Percentiles rank a stretch among this genome's conserved stretches.
Conservation (phyloP, 1,140 invertebrate genomes). For the Lasioglossum baleicum region DNA sequence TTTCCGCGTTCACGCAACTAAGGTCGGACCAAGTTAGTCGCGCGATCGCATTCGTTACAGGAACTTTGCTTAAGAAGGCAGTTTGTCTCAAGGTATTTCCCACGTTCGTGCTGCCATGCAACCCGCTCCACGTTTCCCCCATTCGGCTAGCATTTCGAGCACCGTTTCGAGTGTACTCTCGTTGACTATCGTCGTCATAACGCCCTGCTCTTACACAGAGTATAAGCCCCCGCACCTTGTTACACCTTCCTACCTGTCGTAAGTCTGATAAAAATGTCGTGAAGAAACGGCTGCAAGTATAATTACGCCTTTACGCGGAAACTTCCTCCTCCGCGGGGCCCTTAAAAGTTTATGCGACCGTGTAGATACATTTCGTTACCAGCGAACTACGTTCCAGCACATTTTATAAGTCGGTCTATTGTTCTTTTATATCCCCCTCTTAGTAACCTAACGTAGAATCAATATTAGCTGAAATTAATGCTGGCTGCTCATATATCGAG, state of each 20-base stretch:
- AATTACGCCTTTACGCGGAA: background rate
- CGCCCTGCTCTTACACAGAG: background rate
- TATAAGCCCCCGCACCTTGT: background rate
- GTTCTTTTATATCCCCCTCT: background rate
- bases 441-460: background rate
- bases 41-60: constrained; percentile 65
- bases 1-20: constrained; percentile 5
- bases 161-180: background rate
- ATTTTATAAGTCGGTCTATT: background rate
- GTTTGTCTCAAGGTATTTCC: constrained; percentile 57
- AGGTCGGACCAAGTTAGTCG: constrained; percentile 39
- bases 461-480: too few species aligned
- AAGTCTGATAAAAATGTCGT: background rate
- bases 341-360: background rate
- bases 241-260: background rate
- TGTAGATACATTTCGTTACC: background rate
- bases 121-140: constrained; percentile 4
- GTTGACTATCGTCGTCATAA: background rate
- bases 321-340: background rate
- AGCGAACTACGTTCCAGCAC: background rate
- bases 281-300: background rate
- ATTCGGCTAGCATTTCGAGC: background rate
- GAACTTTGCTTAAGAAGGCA: constrained; percentile 50
- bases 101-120: constrained; percentile 25
- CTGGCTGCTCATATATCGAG: too few species aligned